phyloP scores from a whole-genome alignment of 1,140 invertebrate species.

The Drosophila truncata region DNA sequence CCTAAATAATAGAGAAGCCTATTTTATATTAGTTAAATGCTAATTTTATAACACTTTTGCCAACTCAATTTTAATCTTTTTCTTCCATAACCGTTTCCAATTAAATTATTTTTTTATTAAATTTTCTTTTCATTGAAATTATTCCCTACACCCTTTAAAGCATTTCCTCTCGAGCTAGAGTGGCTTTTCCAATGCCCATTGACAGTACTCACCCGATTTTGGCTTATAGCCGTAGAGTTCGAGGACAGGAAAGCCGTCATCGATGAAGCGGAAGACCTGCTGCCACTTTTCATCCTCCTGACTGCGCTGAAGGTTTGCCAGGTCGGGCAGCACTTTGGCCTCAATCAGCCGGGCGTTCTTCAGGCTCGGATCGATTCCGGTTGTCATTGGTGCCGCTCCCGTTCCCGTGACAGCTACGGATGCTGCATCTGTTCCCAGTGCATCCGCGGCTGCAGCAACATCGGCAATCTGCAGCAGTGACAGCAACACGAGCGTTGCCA shows the following conservation, averaged over 20 bases:
- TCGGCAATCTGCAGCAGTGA: slow-evolving; percentile 41
- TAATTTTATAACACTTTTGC: not conserved
- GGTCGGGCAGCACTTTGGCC: slow-evolving; percentile 80
- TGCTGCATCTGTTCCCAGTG: slow-evolving; percentile 21
- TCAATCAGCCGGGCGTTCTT: slow-evolving; percentile 83
- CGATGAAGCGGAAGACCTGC: slow-evolving; percentile 79
- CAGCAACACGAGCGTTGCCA: slow-evolving; percentile 69
- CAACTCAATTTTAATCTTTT: not conserved
- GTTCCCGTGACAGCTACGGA: not conserved
- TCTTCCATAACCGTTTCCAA: too few relatives aligned
- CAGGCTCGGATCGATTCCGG: slow-evolving; percentile 72
- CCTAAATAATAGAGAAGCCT: not conserved
- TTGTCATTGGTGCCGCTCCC: slow-evolving; percentile 33
- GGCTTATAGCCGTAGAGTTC: slow-evolving; percentile 79
- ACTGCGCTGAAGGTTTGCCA: slow-evolving; percentile 61
- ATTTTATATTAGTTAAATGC: not conserved
- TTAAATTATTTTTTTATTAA: too few relatives aligned
- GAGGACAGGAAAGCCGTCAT: slow-evolving; percentile 81
- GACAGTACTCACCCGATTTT: slow-evolving; percentile 67
- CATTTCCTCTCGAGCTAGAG: not conserved
- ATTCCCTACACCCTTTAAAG: not conserved
- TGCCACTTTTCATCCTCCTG: slow-evolving; percentile 83
- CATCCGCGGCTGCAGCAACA: slow-evolving; percentile 27
- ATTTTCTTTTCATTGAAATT: too few relatives aligned
- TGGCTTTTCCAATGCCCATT: not conserved